These are phyloP conservation scores for Paracyclopina nana DNA, from an alignment of 1,140 invertebrate species.

Conservation along the genomic window DNA sequence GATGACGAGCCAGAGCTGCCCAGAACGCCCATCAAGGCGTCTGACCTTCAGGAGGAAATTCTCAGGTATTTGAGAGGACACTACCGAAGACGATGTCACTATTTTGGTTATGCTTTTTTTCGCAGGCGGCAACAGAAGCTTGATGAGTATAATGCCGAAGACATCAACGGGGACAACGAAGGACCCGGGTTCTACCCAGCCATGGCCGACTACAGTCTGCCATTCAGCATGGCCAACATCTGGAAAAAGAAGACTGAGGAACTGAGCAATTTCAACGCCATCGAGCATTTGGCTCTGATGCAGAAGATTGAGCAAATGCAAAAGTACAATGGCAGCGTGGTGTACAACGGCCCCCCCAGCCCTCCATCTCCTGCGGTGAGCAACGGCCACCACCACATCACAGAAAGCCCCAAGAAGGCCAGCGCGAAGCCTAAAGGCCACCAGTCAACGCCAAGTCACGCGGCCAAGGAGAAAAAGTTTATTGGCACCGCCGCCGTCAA, in stretches of 20 bases:
- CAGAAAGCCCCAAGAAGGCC: too few relatives aligned
- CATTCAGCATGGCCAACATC: neutral
- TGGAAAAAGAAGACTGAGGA: constrained; percentile 11
- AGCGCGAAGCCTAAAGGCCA: too few relatives aligned
- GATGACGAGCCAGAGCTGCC: neutral
- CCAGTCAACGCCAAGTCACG: too few relatives aligned
- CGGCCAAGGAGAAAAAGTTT: too few relatives aligned
- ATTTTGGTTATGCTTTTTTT: neutral
- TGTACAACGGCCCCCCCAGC: too few relatives aligned
- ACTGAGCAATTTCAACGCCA: neutral
- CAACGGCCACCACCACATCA: too few relatives aligned
- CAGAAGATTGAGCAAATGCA: constrained; percentile 11
- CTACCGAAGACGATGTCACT: neutral
- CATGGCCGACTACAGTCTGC: constrained; percentile 6
- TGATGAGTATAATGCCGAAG: constrained; percentile 3
- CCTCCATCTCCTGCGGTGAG: too few relatives aligned
- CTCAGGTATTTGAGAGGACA: neutral
- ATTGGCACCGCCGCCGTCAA: too few relatives aligned
- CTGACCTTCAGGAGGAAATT: neutral
- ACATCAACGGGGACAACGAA: neutral
- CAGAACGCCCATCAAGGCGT: neutral
- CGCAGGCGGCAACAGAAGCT: neutral
- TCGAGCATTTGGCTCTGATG: constrained; percentile 1
- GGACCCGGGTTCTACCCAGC: constrained; percentile 2
- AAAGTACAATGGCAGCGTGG: constrained; percentile 1